Evolutionary conservation across 2,888 invertebrate species (phyloP).

Genomic region (Platycnemis pennipes): DNA sequence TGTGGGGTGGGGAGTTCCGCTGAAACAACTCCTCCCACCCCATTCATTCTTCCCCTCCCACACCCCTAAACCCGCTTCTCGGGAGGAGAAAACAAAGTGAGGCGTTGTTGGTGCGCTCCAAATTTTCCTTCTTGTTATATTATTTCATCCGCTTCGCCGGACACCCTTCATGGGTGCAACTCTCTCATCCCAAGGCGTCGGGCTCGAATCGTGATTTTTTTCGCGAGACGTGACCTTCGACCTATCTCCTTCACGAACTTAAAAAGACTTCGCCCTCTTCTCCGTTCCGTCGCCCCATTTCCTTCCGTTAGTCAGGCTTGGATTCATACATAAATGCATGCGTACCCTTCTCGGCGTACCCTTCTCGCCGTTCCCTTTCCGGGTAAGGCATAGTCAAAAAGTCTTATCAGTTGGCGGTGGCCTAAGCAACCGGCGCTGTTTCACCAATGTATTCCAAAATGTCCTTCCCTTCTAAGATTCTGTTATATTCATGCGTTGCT

Average conservation of each 20-base stretch:
- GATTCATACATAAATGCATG: no score
- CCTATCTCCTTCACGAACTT: neutral
- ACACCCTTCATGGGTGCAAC: neutral
- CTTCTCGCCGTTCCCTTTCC: no score
- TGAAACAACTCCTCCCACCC: neutral
- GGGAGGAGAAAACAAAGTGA: neutral
- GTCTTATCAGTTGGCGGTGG: no score
- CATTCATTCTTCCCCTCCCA: neutral
- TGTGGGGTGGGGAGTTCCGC: neutral
- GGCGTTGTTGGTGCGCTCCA: neutral
- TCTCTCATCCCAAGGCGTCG: neutral
- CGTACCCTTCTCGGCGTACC: no score
- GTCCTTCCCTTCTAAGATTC: no score
- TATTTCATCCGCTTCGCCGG: neutral
- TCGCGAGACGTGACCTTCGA: neutral
- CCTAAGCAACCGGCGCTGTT: no score
- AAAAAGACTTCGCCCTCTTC: neutral
- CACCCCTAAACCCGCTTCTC: neutral
- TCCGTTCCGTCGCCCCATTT: no score
- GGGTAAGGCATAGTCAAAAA: no score
- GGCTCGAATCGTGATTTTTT: neutral
- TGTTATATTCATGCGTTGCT: no score
- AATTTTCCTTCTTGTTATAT: neutral
- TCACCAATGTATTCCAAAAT: no score
- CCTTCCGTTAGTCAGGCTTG: no score